A percentile compares a stretch with the other conserved stretches of the same genome.
Conservation (phyloP, 2,113 vertebrate genomes). For the Corythoichthys intestinalis region DNA sequence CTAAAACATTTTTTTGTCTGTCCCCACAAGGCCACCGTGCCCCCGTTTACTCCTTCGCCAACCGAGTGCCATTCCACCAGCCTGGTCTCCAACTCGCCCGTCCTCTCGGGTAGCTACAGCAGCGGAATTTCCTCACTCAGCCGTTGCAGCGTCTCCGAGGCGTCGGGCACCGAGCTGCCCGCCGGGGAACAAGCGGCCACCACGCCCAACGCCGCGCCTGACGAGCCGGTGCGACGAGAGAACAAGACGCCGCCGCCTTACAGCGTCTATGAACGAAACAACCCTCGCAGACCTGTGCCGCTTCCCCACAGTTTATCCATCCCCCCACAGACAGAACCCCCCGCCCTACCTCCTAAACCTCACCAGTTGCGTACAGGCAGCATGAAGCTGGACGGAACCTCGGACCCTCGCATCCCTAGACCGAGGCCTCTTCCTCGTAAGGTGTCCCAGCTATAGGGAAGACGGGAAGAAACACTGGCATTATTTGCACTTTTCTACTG, state of each 20-base stretch:
- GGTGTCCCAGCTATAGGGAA: slow-evolving; percentile 90
- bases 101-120: slow-evolving; percentile 93
- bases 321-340: slow-evolving; percentile 77
- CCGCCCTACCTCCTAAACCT: slow-evolving; percentile 92
- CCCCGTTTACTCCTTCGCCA: slow-evolving; percentile 90
- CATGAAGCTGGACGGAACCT: slow-evolving; percentile 81
- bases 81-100: slow-evolving; percentile 86
- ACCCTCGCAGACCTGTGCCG: slow-evolving; percentile 83
- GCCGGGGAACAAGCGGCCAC: slow-evolving; percentile 70
- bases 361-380: slow-evolving; percentile 79
- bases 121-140: slow-evolving; percentile 96
- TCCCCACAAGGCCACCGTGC: slow-evolving; percentile 73
- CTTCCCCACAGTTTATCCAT: slow-evolving; percentile 93
- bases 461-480: slow-evolving; percentile 51
- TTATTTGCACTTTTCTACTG: slow-evolving; percentile 73
- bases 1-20: neutral
- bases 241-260: slow-evolving; percentile 94
- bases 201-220: slow-evolving; percentile 72
- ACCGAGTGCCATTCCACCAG: slow-evolving; percentile 89
- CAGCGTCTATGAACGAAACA: slow-evolving; percentile 88
- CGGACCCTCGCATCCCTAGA: slow-evolving; percentile 78
- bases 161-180: slow-evolving; percentile 85
- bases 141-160: slow-evolving; percentile 92
- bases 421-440: slow-evolving; percentile 91
- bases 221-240: slow-evolving; percentile 85